Percentiles rank a stretch among this genome's conserved stretches.
phyloP scores from a whole-genome alignment of 2,113 vertebrate species.

The Triplophysa siluroides region DNA sequence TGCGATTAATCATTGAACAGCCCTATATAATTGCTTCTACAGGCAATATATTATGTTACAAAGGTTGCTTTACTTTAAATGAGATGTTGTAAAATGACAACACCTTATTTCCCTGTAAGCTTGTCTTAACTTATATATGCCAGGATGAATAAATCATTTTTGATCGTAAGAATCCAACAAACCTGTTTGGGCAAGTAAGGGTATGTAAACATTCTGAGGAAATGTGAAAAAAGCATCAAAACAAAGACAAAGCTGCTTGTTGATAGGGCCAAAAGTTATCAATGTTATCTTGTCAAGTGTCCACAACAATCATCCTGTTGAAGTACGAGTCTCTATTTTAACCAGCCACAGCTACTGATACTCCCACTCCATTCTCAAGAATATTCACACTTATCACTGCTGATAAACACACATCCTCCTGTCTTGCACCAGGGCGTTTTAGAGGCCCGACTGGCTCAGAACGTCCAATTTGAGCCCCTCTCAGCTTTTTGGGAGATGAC shows the following conservation, averaged over 20 bases:
- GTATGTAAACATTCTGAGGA: not conserved
- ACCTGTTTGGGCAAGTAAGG: not conserved
- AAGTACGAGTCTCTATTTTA: not conserved
- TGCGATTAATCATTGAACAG: no score
- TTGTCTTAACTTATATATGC: not conserved
- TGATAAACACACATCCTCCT: not conserved
- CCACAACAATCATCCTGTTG: not conserved
- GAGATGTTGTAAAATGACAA: not conserved
- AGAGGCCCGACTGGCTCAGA: not conserved
- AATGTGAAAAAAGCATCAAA: not conserved
- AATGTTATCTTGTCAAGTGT: not conserved
- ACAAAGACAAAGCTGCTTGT: not conserved
- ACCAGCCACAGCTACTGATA: not conserved
- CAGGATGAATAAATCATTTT: not conserved
- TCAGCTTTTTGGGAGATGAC: not conserved
- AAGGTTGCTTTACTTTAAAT: not conserved
- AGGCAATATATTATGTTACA: no score
- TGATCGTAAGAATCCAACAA: not conserved
- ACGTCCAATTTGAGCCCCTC: not conserved
- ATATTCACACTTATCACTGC: not conserved
- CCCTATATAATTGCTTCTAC: no score
- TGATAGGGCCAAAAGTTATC: constrained; percentile 1
- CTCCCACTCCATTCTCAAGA: not conserved
- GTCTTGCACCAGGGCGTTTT: not conserved
- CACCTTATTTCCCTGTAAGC: not conserved